Evolutionary conservation across 1,140 invertebrate genomes (phyloP), one percentile per base, ranked within the genome.

Genomic region (Heterodera carotae): DNA sequence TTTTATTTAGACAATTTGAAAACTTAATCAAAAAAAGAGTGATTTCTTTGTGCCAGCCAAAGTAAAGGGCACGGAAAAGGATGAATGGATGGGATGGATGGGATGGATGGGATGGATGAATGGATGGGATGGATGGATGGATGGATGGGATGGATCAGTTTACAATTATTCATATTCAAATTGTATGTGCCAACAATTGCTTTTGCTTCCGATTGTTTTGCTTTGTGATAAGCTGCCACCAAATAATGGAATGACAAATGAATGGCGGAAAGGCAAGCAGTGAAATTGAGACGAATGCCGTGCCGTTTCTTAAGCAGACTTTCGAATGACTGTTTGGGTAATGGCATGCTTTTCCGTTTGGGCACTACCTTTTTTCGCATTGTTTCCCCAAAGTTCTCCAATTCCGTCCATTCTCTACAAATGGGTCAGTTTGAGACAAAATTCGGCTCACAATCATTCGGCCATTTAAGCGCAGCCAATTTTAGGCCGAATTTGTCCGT

Each of bases 401-500:
- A 43, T 43, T 22, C 48, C 15, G 12, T 22, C 48, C 22, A 56
- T 22, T 56, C 22, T 22, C 15, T 56, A 1, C 48, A 15, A 56
- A 56, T 56, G 48, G 48, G 48, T 56, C 48, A 56, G 62, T 66
- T 66, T 66, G n/a, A 12, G 62, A 12, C 39, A 43, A 43, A n/a
- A n/a, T n/a, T n/a, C n/a, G n/a, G n/a, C n/a, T n/a, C n/a, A 18
- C 62, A 27, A 27, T 66, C n/a, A 10, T 66, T 34, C 25, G 6
- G 27, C 60, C 8, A 18, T 66, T 15, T 27, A 2, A 18, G 1
- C 27, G 1, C 6, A 31, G n/a, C 27, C 27, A 12, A 66, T 33
- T 66, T 66, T 34, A 73, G 71, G 71, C 34, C 71, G 71, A 36
- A 33, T 62, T 31, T 25, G 15, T 59, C 39, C 43, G 27, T 15